Evolutionary conservation across 2,797 vertebrate genomes (phyloP), one percentile per base, ranked within the genome.

Genomic region (Channa striata): DNA sequence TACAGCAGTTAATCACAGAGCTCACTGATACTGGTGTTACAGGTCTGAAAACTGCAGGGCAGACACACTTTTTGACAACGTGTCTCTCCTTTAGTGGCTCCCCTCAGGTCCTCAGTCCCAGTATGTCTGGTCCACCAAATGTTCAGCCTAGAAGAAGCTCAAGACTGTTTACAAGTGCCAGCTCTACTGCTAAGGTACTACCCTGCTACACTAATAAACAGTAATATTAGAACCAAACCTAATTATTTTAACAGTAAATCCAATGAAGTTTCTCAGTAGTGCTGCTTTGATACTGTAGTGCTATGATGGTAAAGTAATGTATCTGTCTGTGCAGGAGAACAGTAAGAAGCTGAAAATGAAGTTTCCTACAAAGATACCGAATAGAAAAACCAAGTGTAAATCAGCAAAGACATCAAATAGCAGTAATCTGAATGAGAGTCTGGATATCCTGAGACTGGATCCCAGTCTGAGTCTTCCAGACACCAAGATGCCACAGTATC

Each of bases 331-430:
- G 80, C 86, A 99, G 98, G 97, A 99, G 83, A 99, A 99, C 87
- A 99, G 97, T 81, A 99, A 99, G 94, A 99, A 99, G 90, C 85
- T 99, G 84, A 99, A 99, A 95, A 98, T 99, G 97, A 99, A 99
- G 93, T 99, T 99, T 92, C 97, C 97, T 1, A 97, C 98, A 9
- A 99, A 99, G 94, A 99, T 99, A 74, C 97, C 97, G 12, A 99
- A 99, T 89, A 95, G 97, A 66, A 99, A 99, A 93, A 98, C 96
- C 11, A 99, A 99, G 92, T 97, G 96, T 88, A 99, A 99, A 95
- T 95, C 95, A 5, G 96, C 95, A 47, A 99, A 99, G 90, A 95
- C 96, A 54, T 94, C 96, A 34, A 96, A 97, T 77, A 96, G 95
- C 86, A 95, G 95, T 85, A 99, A 96, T 83, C 93, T 99, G 83